Percentiles rank a stretch among this genome's conserved stretches.
Evolutionary conservation across 2,797 vertebrate genomes (phyloP).

Genomic region (Danio jaintianensis): DNA sequence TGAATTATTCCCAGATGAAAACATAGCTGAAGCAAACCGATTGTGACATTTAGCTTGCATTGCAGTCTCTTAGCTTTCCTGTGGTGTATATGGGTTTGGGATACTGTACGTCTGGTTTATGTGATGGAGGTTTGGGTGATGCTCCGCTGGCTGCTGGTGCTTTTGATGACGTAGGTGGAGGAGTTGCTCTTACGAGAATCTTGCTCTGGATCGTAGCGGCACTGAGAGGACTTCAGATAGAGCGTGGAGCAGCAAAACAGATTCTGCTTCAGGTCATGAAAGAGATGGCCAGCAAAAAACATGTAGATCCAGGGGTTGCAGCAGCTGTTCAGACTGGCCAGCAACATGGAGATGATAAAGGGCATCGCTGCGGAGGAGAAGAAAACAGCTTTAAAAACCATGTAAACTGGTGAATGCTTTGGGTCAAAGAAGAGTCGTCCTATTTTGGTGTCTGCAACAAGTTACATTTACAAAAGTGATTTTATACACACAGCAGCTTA

Average conservation of each 20-base stretch:
- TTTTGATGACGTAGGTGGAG: slow-evolving; percentile 88
- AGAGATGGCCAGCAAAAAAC: slow-evolving; percentile 94
- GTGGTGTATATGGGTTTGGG: background rate
- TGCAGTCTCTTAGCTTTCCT: background rate
- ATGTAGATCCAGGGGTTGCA: slow-evolving; percentile 99
- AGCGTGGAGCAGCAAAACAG: slow-evolving; percentile 86
- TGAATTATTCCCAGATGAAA: slow-evolving; percentile 7
- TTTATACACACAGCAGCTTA: no score
- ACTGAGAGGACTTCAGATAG: slow-evolving; percentile 82
- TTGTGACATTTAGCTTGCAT: slow-evolving; percentile 10
- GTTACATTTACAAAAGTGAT: no score
- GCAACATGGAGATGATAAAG: slow-evolving; percentile 94
- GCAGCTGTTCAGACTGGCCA: slow-evolving; percentile 98
- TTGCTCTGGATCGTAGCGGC: slow-evolving; percentile 82
- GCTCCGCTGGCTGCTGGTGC: slow-evolving; percentile 88
- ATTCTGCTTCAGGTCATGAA: slow-evolving; percentile 85
- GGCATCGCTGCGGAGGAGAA: slow-evolving; percentile 79
- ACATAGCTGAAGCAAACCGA: background rate
- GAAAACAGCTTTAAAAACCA: background rate
- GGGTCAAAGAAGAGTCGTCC: no score
- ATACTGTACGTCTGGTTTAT: slow-evolving; percentile 60
- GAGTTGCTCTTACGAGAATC: slow-evolving; percentile 91
- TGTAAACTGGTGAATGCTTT: no score
- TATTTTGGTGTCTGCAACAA: no score
- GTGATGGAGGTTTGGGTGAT: slow-evolving; percentile 79